Conservation (phyloP, 2,888 invertebrate genomes). For the Polietes domitor region DNA sequence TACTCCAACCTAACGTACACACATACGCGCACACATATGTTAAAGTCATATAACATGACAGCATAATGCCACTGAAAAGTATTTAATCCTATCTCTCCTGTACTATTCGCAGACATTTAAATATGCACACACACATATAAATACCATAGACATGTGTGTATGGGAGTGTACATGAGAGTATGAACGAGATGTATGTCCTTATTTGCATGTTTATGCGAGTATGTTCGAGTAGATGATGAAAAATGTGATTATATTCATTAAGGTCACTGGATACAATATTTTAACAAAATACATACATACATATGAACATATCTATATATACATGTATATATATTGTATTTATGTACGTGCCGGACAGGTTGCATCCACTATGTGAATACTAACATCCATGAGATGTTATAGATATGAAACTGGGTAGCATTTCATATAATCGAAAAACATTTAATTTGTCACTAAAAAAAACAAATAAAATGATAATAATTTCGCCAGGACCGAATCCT, state of each 20-base stretch:
- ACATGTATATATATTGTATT: too few species aligned
- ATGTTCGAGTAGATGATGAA: slow-evolving; percentile 19
- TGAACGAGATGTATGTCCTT: neutral
- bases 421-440: too few species aligned
- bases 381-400: too few species aligned
- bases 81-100: slow-evolving; percentile 20
- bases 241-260: slow-evolving; percentile 68
- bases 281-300: neutral
- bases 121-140: too few species aligned
- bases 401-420: too few species aligned
- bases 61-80: slow-evolving; percentile 24
- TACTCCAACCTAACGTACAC: neutral
- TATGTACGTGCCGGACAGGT: too few species aligned
- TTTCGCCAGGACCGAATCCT: too few species aligned
- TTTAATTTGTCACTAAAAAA: too few species aligned
- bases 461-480: too few species aligned
- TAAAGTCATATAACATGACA: neutral
- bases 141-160: slow-evolving; percentile 13
- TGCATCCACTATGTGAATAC: too few species aligned
- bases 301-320: too few species aligned
- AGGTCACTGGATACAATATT: slow-evolving; percentile 66
- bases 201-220: slow-evolving; percentile 7
- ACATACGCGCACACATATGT: neutral
- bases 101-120: neutral
- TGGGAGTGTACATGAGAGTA: too few species aligned